Evolutionary conservation across 2,797 vertebrate species (phyloP).

Genomic region (Erethizon dorsatum): DNA sequence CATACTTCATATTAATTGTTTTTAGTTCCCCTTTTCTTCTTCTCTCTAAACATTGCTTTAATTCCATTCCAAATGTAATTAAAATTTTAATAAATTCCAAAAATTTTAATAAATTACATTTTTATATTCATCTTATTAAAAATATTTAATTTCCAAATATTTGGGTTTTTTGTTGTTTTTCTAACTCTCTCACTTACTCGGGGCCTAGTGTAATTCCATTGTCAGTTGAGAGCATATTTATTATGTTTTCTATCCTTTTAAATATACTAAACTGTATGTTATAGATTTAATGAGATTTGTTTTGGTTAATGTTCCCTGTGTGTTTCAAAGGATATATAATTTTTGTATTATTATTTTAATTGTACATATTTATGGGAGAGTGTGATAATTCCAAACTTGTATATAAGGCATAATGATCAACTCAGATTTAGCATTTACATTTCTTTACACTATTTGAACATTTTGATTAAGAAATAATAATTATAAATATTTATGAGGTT

Average conservation of each 20-base stretch:
- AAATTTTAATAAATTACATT: background rate
- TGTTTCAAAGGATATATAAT: background rate
- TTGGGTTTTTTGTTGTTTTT: background rate
- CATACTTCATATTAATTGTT: background rate
- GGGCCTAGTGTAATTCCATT: background rate
- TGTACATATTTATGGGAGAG: background rate
- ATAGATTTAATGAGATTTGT: background rate
- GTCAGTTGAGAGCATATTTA: background rate
- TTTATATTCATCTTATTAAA: background rate
- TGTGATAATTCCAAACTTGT: background rate
- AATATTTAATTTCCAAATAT: background rate
- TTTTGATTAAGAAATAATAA: background rate
- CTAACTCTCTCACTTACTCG: background rate
- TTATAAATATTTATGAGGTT: background rate
- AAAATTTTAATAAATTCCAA: background rate
- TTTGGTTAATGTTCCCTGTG: background rate
- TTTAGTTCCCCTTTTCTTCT: rapidly evolving
- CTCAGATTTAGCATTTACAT: background rate
- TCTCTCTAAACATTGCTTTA: background rate
- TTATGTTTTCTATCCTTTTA: background rate
- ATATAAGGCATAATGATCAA: background rate
- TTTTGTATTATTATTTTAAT: background rate
- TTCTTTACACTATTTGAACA: background rate
- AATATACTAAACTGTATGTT: background rate
- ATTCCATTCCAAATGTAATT: background rate